Conservation (phyloP, 2,113 vertebrate genomes). For the Malurus cyaneus region DNA sequence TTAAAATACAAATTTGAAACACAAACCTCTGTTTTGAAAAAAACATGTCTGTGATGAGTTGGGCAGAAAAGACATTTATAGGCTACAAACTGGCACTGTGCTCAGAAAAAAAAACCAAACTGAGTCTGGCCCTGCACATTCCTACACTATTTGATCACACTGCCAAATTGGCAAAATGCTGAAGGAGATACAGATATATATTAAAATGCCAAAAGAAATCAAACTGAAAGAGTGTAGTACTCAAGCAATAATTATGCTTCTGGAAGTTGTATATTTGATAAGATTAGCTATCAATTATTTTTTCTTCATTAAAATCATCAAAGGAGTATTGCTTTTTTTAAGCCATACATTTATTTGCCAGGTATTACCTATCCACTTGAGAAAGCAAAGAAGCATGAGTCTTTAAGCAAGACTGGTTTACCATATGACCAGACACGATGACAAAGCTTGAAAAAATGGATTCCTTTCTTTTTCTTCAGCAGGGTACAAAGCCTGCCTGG, state of each 20-base stretch:
- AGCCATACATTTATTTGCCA: background rate
- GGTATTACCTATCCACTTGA: background rate
- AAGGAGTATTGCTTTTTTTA: accelerated
- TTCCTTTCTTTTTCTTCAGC: background rate
- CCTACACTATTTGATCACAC: background rate
- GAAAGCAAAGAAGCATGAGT: background rate
- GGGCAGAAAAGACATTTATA: background rate
- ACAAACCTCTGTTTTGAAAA: background rate
- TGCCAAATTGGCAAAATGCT: background rate
- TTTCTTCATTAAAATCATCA: background rate
- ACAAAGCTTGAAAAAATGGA: background rate
- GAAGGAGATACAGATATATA: background rate
- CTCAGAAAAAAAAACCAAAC: background rate
- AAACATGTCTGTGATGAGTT: background rate
- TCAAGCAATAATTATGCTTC: background rate
- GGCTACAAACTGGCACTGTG: background rate
- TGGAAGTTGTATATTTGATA: background rate
- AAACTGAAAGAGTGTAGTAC: background rate
- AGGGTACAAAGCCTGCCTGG: background rate
- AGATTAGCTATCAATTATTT: background rate
- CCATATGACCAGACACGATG: background rate
- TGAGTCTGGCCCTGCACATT: background rate
- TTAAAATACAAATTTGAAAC: background rate
- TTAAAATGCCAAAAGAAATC: background rate
- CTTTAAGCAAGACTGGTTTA: background rate